Base-by-base conservation (phyloP, 2,888 invertebrate genomes). In the Minunthozetes semirufus region DNA sequence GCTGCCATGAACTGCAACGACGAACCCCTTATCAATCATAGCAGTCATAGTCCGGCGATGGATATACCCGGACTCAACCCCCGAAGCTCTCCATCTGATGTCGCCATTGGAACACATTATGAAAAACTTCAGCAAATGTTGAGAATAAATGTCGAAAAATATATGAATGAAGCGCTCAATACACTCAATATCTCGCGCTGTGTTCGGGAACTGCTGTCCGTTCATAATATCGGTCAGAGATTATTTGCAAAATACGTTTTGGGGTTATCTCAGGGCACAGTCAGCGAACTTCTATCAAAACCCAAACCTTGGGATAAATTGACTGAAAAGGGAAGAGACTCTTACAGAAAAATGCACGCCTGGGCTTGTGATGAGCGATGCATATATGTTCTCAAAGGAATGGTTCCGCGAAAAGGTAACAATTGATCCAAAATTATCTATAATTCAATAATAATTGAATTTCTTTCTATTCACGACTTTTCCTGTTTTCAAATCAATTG, bases 281-380 rank as follows among this genome's bases (percentile, higher is more conserved):
- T 99, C 70, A 95, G 95, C 79, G 99, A 99, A 85, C 86, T 99
- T 81, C 87, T 99, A 78, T 97, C 97, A 80, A 99, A 99, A 83
- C 99, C 99, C 74, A 97, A 99, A 83, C 96, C 96, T 17, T 99
- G 99, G 99, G 96, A 97, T 86, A 98, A 98, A 85, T 87, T 99
- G 82, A 99, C 99, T 76, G 99, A 99, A 86, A 99, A 99, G 84
- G 99, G 99, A 48, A 87, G 98, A 75, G 99, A 99, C 86, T 97
- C 97, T 81, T 99, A 99, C 86, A 87, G 99, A 82, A 97, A 98
- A 86, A 99, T 99, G 95, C 95, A 97, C 86, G 94, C 94, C 81
- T 99, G 99, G 99, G 94, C 97, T 79, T 92, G 92, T 84, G 98
- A 98, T 86, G 96, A 97, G 83, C 91, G 92, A 81, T 96, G 98